Conservation (phyloP, 1,140 invertebrate genomes). For the Drosophila willistoni region DNA sequence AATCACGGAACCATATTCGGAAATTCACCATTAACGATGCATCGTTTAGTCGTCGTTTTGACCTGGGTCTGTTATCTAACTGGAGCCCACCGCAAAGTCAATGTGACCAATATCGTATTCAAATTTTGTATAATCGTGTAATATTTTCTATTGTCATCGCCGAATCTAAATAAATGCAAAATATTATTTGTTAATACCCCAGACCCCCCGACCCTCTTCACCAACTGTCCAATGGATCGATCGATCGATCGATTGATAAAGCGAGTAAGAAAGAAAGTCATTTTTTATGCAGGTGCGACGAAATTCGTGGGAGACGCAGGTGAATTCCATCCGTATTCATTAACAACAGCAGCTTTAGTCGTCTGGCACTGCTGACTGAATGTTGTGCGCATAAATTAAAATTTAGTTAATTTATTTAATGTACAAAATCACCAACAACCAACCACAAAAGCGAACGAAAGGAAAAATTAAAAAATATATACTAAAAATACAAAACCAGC, state of each 20-base stretch:
- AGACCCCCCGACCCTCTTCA: constrained; percentile 9
- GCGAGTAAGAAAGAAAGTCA: constrained; percentile 64
- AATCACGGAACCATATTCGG: constrained; percentile 70
- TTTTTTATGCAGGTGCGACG: constrained; percentile 47
- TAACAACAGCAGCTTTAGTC: constrained; percentile 50
- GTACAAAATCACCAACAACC: constrained; percentile 29
- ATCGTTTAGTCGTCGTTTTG: constrained; percentile 22
- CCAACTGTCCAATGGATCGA: not conserved
- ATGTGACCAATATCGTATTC: constrained; percentile 41
- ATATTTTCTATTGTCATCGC: constrained; percentile 63
- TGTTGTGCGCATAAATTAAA: constrained; percentile 51
- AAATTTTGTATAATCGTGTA: constrained; percentile 65
- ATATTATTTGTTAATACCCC: constrained; percentile 64
- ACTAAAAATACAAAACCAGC: constrained; percentile 36
- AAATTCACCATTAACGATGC: constrained; percentile 59
- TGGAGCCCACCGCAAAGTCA: constrained; percentile 15
- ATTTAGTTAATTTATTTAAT: constrained; percentile 42
- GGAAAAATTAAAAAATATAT: constrained; percentile 13
- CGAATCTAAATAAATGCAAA: constrained; percentile 65
- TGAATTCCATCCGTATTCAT: constrained; percentile 49
- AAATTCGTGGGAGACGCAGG: constrained; percentile 26
- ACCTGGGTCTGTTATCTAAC: constrained; percentile 61
- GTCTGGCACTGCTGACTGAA: constrained; percentile 21
- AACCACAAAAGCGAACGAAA: constrained; percentile 26
- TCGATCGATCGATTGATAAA: constrained; percentile 26